Percentiles rank a stretch among this genome's conserved stretches.
Evolutionary conservation across 2,113 vertebrate genomes (phyloP).

Genomic region (Microcebus murinus): DNA sequence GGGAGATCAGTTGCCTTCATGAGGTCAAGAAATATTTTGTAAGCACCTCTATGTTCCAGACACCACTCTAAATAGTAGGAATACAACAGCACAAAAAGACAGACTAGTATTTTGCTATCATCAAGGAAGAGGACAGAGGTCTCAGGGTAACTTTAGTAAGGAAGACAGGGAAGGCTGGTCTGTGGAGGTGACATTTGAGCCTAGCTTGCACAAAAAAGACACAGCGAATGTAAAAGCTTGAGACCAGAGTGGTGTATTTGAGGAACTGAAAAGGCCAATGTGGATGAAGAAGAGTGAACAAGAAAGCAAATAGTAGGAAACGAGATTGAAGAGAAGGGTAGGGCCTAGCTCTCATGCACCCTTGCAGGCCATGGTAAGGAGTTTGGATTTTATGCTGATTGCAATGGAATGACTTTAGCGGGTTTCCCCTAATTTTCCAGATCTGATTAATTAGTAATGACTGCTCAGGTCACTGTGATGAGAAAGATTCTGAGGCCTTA

Average conservation of each 20-base stretch:
- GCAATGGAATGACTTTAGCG: background rate
- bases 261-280: background rate
- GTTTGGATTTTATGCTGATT: background rate
- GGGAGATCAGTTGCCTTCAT: background rate
- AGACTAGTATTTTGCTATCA: background rate
- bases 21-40: background rate
- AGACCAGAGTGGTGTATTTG: background rate
- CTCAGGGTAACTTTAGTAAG: background rate
- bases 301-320: background rate
- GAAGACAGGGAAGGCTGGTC: background rate
- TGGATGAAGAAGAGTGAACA: background rate
- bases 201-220: background rate
- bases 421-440: background rate
- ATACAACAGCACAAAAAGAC: background rate
- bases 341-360: background rate
- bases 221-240: background rate
- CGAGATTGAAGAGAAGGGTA: background rate
- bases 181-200: background rate
- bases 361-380: background rate
- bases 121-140: background rate
- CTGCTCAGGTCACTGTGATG: background rate
- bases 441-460: background rate
- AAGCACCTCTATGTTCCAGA: background rate
- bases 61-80: background rate
- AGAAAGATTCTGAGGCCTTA: background rate